These are phyloP conservation scores for Bungarus multicinctus DNA, from an alignment of 2,113 vertebrate species.

Conservation along the genomic window DNA sequence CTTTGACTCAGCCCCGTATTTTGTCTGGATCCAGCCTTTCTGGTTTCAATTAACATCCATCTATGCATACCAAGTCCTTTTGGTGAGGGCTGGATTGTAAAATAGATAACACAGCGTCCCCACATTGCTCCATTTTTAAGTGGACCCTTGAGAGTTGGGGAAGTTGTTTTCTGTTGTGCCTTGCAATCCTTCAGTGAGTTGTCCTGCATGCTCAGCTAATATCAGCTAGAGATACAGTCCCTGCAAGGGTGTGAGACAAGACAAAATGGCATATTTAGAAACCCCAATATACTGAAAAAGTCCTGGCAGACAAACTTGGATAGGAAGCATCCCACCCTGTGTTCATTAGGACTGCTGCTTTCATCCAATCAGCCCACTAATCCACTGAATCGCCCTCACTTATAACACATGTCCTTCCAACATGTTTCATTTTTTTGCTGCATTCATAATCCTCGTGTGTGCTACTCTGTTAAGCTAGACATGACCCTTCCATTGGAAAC, in stretches of 20 bases:
- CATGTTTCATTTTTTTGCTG: not conserved
- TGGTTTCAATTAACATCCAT: constrained; percentile 33
- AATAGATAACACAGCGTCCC: not conserved
- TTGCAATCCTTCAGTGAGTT: not conserved
- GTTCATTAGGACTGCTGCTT: not conserved
- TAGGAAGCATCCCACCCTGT: not conserved
- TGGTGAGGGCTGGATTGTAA: not conserved
- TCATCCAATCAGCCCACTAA: not conserved
- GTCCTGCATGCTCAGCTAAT: not conserved
- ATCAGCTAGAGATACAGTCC: not conserved
- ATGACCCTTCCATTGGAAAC: not conserved
- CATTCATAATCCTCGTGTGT: not conserved
- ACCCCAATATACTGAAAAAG: not conserved
- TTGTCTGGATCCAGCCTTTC: constrained; percentile 29
- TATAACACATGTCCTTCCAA: not conserved
- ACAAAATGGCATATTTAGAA: not conserved
- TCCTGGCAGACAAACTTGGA: not conserved
- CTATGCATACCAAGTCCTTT: not conserved
- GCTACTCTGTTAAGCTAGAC: not conserved
- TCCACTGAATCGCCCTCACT: not conserved
- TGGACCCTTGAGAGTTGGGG: not conserved
- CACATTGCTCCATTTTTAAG: not conserved
- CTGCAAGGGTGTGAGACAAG: not conserved
- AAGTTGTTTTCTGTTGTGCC: no score
- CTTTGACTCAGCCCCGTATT: constrained; percentile 36